These are phyloP conservation scores for Aphelenchoides avenae DNA, from an alignment of 1,140 invertebrate species.

Conservation along the genomic window DNA sequence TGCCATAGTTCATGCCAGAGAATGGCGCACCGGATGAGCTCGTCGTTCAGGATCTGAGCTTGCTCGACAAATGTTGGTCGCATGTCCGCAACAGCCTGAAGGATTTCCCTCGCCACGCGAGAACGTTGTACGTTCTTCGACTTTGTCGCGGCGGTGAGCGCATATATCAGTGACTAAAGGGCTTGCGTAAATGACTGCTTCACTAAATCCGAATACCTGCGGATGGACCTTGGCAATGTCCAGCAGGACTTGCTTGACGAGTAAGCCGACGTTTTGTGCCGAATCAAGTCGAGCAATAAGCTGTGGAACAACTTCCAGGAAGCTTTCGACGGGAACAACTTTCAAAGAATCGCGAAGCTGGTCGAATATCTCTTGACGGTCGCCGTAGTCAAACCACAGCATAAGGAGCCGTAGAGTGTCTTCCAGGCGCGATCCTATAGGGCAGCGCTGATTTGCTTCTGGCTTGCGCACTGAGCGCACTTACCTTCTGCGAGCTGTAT, in stretches of 20 bases:
- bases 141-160: constrained; percentile 92
- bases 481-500: constrained; percentile 70
- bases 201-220: constrained; percentile 67
- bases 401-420: constrained; percentile 88
- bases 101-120: constrained; percentile 85
- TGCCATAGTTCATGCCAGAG: constrained; percentile 97
- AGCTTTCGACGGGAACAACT: constrained; percentile 91
- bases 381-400: constrained; percentile 90
- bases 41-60: constrained; percentile 74
- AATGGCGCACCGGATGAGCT: constrained; percentile 94
- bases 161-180: constrained; percentile 84
- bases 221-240: constrained; percentile 78
- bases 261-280: constrained; percentile 75
- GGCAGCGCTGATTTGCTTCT: neutral
- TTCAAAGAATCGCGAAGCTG: constrained; percentile 84
- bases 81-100: constrained; percentile 91
- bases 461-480: neutral
- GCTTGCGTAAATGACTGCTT: constrained; percentile 15
- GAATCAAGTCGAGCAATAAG: constrained; percentile 95
- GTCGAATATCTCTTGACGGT: constrained; percentile 85
- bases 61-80: constrained; percentile 84
- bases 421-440: constrained; percentile 86
- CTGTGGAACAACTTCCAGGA: constrained; percentile 98
- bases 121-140: constrained; percentile 77
- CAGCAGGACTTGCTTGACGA: constrained; percentile 86